Evolutionary conservation across 2,888 invertebrate genomes (phyloP).

Genomic region (Nymphalis c-album): DNA sequence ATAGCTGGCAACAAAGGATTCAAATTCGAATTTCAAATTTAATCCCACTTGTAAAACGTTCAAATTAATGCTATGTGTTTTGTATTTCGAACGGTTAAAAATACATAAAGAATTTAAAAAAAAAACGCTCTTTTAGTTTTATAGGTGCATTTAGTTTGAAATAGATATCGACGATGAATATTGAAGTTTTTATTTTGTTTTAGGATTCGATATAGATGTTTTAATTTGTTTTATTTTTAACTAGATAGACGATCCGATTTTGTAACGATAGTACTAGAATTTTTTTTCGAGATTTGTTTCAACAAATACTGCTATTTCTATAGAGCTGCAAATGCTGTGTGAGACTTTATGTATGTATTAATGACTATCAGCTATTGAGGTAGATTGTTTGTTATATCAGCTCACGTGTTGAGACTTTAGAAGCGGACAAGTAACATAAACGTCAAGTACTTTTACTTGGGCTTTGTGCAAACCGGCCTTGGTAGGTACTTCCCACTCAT

Average conservation of each 20-base stretch:
- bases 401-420: too few species aligned
- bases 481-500: too few species aligned
- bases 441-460: too few species aligned
- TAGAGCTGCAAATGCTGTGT: too few species aligned
- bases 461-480: too few species aligned
- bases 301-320: neutral
- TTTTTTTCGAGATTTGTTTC: neutral
- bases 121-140: conserved; percentile 5
- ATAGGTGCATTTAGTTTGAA: neutral
- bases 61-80: neutral
- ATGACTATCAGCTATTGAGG: too few species aligned
- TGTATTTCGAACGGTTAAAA: neutral
- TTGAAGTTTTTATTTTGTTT: neutral
- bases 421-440: too few species aligned
- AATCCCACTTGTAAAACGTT: neutral
- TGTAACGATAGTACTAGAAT: too few species aligned
- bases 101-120: neutral
- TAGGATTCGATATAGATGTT: neutral
- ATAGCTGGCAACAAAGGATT: conserved; percentile 9
- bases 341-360: too few species aligned
- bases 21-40: neutral
- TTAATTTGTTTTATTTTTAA: neutral
- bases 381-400: too few species aligned
- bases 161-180: neutral
- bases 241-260: too few species aligned